Conservation (phyloP, 2,888 invertebrate genomes). For the Eumacrocentrus americanus region DNA sequence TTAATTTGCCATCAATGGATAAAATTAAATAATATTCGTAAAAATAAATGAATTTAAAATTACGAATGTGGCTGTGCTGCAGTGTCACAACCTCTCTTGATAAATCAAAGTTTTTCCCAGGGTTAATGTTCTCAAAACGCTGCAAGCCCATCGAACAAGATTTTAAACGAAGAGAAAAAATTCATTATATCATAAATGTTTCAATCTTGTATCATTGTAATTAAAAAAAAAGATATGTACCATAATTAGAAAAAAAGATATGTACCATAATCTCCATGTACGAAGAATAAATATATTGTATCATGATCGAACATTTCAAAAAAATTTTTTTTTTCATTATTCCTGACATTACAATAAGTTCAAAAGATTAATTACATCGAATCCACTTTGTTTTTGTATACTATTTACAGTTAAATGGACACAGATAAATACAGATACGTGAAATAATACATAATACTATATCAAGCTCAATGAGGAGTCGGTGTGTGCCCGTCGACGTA, state of each 20-base stretch:
- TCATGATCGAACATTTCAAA: constrained; percentile 42
- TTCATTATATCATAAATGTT: constrained; percentile 59
- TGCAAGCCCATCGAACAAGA: constrained; percentile 46
- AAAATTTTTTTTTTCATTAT: constrained; percentile 1
- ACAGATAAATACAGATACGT: not conserved
- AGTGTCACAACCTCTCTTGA: constrained; percentile 34
- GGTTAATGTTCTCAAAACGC: constrained; percentile 43
- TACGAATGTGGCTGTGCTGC: constrained; percentile 10
- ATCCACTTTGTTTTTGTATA: not conserved
- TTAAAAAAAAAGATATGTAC: constrained; percentile 51
- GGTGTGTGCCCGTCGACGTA: constrained; percentile 98
- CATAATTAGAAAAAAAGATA: constrained; percentile 50
- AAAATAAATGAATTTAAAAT: constrained; percentile 14
- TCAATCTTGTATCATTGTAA: constrained; percentile 58
- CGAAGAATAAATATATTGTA: constrained; percentile 57
- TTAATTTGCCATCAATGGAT: constrained; percentile 13
- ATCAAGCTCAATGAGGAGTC: constrained; percentile 81
- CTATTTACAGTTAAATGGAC: constrained; percentile 19
- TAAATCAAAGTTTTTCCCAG: constrained; percentile 39
- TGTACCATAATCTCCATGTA: constrained; percentile 55
- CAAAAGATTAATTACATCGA: not conserved
- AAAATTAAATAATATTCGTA: constrained; percentile 23
- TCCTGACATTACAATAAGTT: not conserved
- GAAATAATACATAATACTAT: not conserved
- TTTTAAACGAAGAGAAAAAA: constrained; percentile 46